Evolutionary conservation across 2,797 vertebrate genomes (phyloP), one percentile per base, ranked within the genome.

Genomic region (Eurystomus glaucurus): DNA sequence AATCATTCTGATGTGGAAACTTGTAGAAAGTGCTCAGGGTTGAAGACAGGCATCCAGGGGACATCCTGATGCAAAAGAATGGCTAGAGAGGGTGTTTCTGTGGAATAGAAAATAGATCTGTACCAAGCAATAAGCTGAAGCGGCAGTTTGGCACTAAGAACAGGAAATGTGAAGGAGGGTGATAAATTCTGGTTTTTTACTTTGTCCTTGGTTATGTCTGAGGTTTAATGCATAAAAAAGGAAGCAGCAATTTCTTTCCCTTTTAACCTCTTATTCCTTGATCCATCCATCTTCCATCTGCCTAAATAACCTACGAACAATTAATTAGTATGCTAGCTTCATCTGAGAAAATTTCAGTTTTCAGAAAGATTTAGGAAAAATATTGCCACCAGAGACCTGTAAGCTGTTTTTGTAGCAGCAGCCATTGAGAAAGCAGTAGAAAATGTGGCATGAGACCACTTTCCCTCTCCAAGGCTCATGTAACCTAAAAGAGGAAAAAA

Each of bases 91-190:
- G 21, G 2, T 28, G 3, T 46, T 84, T 55, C n/a, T 83, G n/a
- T 57, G 22, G n/a, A 80, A 51, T 2, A 17, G 19, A 93, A 80
- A 62, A 51, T 39, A 15, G 8, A 55, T 48, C 19, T 68, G 15
- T 84, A 52, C 8, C 69, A 78, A 75, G 41, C 12, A 74, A 37
- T 69, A 85, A 50, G 29, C 43, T 66, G 12, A 21, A 89, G 3
- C 4, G 17, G 12, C 10, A 66, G 21, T 62, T 37, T 77, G 33
- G 25, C 43, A 55, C 10, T 60, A 74, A 58, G 17, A 88, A 31
- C 2, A 83, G 9, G 21, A 83, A 88, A 52, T 0, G 0, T 52
- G 65, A 61, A 57, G 18, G 17, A 88, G 5, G 2, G 43, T 60
- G 21, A 82, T 58, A 52, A 81, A 71, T 57, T 58, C 3, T 50